Evolutionary conservation across 2,113 vertebrate species (phyloP).

Genomic region (Protobothrops flavoviridis): DNA sequence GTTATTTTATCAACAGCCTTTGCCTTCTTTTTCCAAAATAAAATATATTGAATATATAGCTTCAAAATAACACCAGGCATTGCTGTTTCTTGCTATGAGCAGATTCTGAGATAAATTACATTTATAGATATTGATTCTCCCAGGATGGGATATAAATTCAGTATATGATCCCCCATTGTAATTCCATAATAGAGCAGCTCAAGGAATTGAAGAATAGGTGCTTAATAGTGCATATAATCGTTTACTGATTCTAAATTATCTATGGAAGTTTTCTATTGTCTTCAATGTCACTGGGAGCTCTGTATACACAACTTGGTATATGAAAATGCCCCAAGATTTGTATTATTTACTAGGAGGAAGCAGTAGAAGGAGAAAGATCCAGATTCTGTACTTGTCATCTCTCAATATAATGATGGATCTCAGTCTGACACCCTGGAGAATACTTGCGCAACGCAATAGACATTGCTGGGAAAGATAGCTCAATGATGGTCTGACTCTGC

Average conservation of each 20-base stretch:
- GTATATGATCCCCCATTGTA: background rate
- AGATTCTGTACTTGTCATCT: background rate
- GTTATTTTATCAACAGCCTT: background rate
- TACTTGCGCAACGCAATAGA: background rate
- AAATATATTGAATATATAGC: background rate
- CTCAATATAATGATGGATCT: background rate
- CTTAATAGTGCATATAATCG: conserved; percentile 10
- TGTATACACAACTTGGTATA: too few species aligned
- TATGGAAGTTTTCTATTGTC: too few species aligned
- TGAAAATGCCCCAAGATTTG: background rate
- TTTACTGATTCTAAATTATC: background rate
- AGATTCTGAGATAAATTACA: background rate
- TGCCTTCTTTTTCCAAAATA: background rate
- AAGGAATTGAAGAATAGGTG: background rate
- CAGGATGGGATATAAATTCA: background rate
- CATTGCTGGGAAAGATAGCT: background rate
- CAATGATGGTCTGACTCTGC: background rate
- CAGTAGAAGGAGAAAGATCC: background rate
- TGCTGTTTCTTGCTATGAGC: background rate
- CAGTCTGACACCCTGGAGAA: background rate
- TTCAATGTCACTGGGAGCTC: background rate
- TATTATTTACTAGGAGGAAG: background rate
- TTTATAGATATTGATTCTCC: background rate
- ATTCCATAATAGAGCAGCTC: background rate
- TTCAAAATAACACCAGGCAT: background rate